Evolutionary conservation across 2,113 vertebrate species (phyloP), one percentile per base, ranked within the genome.

Genomic region (Corapipo altera): DNA sequence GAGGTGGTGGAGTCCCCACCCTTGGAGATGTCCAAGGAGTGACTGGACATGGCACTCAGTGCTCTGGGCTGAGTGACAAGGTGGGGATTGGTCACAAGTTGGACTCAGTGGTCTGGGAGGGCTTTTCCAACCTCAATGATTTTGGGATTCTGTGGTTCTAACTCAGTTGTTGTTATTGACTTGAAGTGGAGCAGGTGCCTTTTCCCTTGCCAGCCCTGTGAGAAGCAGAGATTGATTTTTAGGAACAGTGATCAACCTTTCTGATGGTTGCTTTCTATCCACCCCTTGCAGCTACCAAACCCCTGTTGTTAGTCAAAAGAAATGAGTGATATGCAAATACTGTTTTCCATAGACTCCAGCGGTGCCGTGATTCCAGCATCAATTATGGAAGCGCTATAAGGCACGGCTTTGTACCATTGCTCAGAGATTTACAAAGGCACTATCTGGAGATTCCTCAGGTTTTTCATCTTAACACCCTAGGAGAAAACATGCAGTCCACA

Each of bases 21-120:
- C 59, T 65, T 78, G 73, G 27, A 10, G 35, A 32, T 62, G 57
- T 1, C 48, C 65, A 2, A 4, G 51, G 52, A 13, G 66, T 4
- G 8, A 4, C 64, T 44, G 69, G 33, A 5, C 17, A 27, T 62
- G 74, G 5, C 48, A 70, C 57, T 39, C 2, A 7, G 74, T 0
- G 61, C 71, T 16, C 82, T 66, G 70, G 44, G 49, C 48, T 74
- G 61, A 55, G 65, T 65, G 15, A 44, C 23, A 39, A 1, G n/a
- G 9, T 21, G 48, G 22, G 65, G 0, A 27, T 5, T 0, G 8
- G 52, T 19, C 55, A 30, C 9, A 41, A 41, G 0, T 0, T 4
- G 33, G 15, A 0, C 15, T 35, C 0, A 0, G 0, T 13, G 33
- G 10, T 6, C 33, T 24, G 19, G 44, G 6, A 33, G n/a, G 7